Base-by-base conservation (phyloP, 2,888 invertebrate species). In the Beris morrisii region DNA sequence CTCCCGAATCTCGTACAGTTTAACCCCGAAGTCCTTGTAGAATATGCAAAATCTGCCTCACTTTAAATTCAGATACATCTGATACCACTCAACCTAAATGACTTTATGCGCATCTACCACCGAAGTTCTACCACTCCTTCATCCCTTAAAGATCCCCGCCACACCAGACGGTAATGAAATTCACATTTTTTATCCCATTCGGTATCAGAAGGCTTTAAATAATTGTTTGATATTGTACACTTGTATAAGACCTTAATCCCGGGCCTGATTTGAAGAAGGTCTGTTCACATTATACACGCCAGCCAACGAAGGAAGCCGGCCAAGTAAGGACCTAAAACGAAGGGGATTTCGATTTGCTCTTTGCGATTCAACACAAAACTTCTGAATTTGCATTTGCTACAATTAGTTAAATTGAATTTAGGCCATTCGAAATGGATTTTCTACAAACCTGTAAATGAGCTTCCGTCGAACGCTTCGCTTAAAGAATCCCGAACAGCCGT, bases 401-500 rank as follows among this genome's bases (percentile, higher is more conserved):
- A 69, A 69, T 69, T 67, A 69, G 56, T 55, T 31, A 67, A 69
- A 69, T 69, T 69, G 58, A 69, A 69, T 67, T 67, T 67, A 50
- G 52, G 46, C 32, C 22, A 22, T 38, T 50, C 43, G 45, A 50
- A 46, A 65, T n/a, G 64, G 56, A 56, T 38, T 5, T 38, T 38
- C 38, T 68, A 79, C 83, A 75, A 74, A 96, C 97, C 97, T 91
- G 85, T 98, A 98, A 73, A 97, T 97, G 69, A 98, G 87, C 83
- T 97, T 97, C 76, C 97, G 86, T 64, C 97, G 85, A 45, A 98
- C 97, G 72, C 95, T 95, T 71, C 98, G 83, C 79, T 99, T 99
- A 85, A 99, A 99, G 84, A 99, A 99, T 0, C 99, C 99, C 66
- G 95, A 96, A 84, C 99, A 99, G 0, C 99, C 99, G 77, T 99